Percentiles rank a stretch among this genome's conserved stretches.
Evolutionary conservation across 2,113 vertebrate genomes (phyloP).

Genomic region (Brachionichthys hirsutus): DNA sequence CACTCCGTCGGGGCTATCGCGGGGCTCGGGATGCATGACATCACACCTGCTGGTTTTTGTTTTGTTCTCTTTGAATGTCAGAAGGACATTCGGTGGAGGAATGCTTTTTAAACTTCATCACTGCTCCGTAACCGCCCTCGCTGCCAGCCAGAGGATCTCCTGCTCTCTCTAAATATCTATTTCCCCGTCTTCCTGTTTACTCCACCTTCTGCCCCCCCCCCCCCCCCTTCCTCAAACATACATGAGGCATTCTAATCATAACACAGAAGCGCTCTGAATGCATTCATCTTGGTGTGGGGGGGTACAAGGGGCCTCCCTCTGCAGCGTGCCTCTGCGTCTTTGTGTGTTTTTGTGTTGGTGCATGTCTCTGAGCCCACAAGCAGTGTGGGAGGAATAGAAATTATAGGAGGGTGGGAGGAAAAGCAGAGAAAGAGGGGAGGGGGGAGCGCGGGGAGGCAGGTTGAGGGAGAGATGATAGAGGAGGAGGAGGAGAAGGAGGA

Average conservation of each 20-base stretch:
- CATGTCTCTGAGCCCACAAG: constrained; percentile 56
- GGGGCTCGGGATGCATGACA: too few species aligned
- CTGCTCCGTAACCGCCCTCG: constrained; percentile 9
- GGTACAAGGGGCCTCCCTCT: constrained; percentile 61
- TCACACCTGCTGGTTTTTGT: too few species aligned
- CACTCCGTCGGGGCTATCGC: too few species aligned
- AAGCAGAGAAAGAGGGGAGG: constrained; percentile 48
- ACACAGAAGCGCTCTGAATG: constrained; percentile 45
- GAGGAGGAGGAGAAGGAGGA: constrained; percentile 29
- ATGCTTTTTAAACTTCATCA: constrained; percentile 30
- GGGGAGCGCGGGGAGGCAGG: constrained; percentile 47
- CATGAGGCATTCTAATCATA: constrained; percentile 63
- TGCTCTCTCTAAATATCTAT: background rate
- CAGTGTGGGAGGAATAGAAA: constrained; percentile 81
- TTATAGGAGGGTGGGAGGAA: constrained; percentile 59
- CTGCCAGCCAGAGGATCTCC: background rate
- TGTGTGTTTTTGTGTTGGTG: constrained; percentile 26
- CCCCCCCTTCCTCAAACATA: constrained; percentile 26
- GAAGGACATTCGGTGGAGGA: too few species aligned
- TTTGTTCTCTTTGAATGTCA: too few species aligned
- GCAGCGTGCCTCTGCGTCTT: constrained; percentile 36
- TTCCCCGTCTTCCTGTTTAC: background rate
- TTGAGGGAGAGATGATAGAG: constrained; percentile 34
- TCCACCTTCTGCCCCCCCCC: background rate
- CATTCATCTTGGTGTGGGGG: constrained; percentile 33